phyloP scores from a whole-genome alignment of 1,140 invertebrate genomes.

The Bombus polaris region DNA sequence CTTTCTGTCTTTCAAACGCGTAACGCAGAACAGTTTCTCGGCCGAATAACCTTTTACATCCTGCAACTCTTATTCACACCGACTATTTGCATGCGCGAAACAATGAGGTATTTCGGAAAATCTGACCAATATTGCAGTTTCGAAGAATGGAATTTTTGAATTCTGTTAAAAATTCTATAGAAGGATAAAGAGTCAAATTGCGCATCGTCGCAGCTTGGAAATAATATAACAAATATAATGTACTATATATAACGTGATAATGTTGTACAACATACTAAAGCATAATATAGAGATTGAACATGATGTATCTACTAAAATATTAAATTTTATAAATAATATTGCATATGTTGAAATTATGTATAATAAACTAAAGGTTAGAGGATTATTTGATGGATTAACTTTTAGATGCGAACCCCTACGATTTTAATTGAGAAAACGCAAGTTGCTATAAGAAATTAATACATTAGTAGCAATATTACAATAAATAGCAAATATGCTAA shows the following conservation, averaged over 20 bases:
- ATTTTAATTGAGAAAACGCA: background rate
- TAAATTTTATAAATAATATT: background rate
- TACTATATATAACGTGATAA: too few relatives aligned
- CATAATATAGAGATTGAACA: too few relatives aligned
- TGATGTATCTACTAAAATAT: too few relatives aligned
- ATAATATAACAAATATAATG: too few relatives aligned
- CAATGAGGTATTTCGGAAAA: background rate
- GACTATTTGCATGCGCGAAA: background rate
- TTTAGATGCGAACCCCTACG: background rate
- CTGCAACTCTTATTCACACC: too few relatives aligned
- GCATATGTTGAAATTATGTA: background rate
- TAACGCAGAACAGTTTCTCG: constrained; percentile 17
- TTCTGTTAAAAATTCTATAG: background rate
- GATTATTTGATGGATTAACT: background rate
- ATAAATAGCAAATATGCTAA: background rate
- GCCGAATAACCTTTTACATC: background rate
- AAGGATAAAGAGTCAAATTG: background rate
- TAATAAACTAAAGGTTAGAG: background rate
- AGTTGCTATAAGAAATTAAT: background rate
- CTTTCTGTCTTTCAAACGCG: constrained; percentile 29
- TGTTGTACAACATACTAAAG: too few relatives aligned
- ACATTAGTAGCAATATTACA: background rate
- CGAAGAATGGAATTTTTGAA: too few relatives aligned
- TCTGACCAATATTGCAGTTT: background rate
- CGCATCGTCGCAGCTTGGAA: too few relatives aligned